A percentile compares a stretch with the other conserved stretches of the same genome.
Evolutionary conservation across 2,888 invertebrate genomes (phyloP).

Genomic region (Epinotia demarniana): DNA sequence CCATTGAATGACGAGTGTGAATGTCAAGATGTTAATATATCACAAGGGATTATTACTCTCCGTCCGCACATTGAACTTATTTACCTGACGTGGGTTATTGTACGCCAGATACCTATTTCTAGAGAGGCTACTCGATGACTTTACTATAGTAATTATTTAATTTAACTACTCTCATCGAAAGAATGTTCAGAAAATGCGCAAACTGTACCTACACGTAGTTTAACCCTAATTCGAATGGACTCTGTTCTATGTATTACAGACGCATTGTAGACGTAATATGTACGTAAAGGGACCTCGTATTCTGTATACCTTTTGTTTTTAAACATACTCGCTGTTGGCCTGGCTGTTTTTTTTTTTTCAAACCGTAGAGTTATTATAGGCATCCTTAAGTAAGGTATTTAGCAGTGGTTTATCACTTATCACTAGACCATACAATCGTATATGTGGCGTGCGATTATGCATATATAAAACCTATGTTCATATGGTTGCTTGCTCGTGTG

Average conservation of each 20-base stretch:
- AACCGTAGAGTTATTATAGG: too few relatives aligned
- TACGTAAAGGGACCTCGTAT: too few relatives aligned
- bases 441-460: neutral
- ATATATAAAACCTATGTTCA: neutral
- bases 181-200: neutral
- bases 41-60: constrained; percentile 14
- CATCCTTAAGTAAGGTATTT: too few relatives aligned
- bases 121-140: neutral
- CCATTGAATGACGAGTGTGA: neutral
- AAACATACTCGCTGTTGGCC: too few relatives aligned
- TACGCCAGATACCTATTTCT: neutral
- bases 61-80: neutral
- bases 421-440: neutral
- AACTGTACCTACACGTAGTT: neutral
- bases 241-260: neutral
- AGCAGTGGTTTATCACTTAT: neutral
- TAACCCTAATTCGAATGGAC: neutral
- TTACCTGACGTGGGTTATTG: neutral
- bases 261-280: neutral
- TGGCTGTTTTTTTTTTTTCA: too few relatives aligned
- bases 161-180: neutral
- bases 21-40: constrained; percentile 15
- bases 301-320: too few relatives aligned
- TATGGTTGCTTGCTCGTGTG: neutral
- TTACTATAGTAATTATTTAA: neutral